Evolutionary conservation across 2,888 invertebrate species (phyloP).

Genomic region (Lomographa bimaculata): DNA sequence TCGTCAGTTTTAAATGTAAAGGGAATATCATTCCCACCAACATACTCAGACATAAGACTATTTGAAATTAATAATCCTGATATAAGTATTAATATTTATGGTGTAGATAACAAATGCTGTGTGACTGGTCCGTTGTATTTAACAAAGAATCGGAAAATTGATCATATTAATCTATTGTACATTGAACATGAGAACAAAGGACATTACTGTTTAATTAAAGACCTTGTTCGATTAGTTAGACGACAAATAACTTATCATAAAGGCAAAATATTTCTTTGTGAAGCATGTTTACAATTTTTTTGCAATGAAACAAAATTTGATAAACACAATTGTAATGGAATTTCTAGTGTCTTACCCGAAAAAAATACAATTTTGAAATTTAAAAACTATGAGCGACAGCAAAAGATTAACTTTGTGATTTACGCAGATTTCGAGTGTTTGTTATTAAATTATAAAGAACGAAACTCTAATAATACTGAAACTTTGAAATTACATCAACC

Average conservation of each 20-base stretch:
- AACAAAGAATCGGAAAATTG: neutral
- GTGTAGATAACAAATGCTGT: neutral
- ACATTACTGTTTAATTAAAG: conserved; percentile 1
- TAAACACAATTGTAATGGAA: neutral
- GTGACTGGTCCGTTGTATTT: neutral
- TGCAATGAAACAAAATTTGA: conserved; percentile 12
- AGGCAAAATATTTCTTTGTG: neutral
- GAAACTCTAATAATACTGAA: conserved; percentile 2
- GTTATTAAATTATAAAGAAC: conserved; percentile 9
- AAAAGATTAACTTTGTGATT: conserved; percentile 27
- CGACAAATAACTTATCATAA: neutral
- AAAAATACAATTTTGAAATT: conserved; percentile 18
- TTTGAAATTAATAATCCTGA: conserved; percentile 3
- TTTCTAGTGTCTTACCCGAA: conserved; percentile 13
- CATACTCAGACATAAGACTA: neutral
- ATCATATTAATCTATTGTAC: neutral
- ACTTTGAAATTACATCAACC: conserved; percentile 21
- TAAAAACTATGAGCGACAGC: conserved; percentile 27
- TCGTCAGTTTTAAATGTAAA: neutral
- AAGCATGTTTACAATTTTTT: neutral
- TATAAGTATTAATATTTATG: conserved; percentile 1
- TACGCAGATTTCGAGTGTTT: conserved; percentile 28
- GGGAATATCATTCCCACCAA: neutral
- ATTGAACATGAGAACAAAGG: neutral
- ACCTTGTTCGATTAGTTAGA: neutral